Conservation (phyloP, 2,888 invertebrate genomes). For the Punctoribates punctum region DNA sequence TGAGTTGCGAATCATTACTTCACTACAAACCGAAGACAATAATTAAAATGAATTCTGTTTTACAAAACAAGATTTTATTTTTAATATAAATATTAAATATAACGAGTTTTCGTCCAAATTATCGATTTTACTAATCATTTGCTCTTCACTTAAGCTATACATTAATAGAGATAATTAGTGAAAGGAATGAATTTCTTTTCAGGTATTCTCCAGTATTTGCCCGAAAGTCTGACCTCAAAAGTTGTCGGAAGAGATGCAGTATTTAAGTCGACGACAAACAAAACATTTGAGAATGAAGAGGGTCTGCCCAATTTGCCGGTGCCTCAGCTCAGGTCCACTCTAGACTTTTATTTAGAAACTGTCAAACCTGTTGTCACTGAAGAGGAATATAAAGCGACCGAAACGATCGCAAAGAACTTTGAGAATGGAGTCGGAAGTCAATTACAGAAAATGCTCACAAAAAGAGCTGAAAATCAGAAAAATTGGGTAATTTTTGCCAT, state of each 20-base stretch:
- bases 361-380: conserved; percentile 56
- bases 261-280: conserved; percentile 48
- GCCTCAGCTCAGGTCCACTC: conserved; percentile 58
- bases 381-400: conserved; percentile 56
- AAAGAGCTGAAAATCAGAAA: conserved; percentile 55
- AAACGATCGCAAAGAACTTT: conserved; percentile 57
- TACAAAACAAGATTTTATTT: too few relatives aligned
- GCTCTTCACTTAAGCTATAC: neutral
- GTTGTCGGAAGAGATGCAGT: conserved; percentile 32
- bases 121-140: neutral
- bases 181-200: neutral
- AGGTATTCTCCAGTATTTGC: conserved; percentile 23
- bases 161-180: neutral
- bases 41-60: too few relatives aligned
- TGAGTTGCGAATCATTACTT: too few relatives aligned
- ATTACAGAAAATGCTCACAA: conserved; percentile 56
- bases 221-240: conserved; percentile 12
- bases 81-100: too few relatives aligned
- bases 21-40: too few relatives aligned
- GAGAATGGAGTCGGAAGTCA: conserved; percentile 57
- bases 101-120: neutral
- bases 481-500: conserved; percentile 61
- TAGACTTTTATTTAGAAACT: conserved; percentile 59
- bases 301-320: conserved; percentile 59
- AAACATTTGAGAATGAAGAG: conserved; percentile 59